phyloP scores from a whole-genome alignment of 2,113 vertebrate species.

The Puntigrus tetrazona region DNA sequence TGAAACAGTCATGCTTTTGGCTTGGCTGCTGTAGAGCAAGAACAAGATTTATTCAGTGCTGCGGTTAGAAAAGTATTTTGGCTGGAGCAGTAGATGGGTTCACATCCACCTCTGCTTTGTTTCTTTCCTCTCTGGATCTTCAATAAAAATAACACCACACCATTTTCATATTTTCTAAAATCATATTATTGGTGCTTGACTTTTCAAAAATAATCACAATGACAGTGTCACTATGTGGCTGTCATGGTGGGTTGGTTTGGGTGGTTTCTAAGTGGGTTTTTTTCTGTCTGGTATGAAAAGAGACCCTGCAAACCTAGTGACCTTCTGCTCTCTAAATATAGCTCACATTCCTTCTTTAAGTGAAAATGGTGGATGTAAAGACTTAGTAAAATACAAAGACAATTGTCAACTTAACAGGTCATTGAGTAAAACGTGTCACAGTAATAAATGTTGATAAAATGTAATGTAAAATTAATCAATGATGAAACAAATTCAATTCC shows the following conservation, averaged over 20 bases:
- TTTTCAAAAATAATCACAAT: background rate
- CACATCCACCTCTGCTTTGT: conserved; percentile 9
- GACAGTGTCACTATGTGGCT: background rate
- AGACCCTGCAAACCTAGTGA: background rate
- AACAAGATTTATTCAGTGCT: conserved; percentile 7
- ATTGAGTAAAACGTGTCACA: too few relatives aligned
- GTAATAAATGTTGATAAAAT: background rate
- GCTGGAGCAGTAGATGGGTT: background rate
- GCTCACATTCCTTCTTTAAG: background rate
- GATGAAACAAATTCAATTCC: background rate
- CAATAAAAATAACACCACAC: background rate
- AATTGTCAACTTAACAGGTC: background rate
- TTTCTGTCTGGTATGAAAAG: background rate
- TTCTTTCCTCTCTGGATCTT: background rate
- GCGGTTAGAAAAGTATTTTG: background rate
- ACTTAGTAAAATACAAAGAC: background rate
- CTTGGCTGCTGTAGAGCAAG: background rate
- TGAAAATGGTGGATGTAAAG: background rate
- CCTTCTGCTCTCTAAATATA: background rate
- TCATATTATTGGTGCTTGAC: background rate
- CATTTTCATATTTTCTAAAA: background rate
- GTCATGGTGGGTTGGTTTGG: background rate
- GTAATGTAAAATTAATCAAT: background rate
- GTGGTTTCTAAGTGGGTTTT: background rate
- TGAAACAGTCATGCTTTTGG: background rate